These are phyloP conservation scores for Archocentrus centrarchus DNA, from an alignment of 2,113 vertebrate genomes.

Conservation along the genomic window DNA sequence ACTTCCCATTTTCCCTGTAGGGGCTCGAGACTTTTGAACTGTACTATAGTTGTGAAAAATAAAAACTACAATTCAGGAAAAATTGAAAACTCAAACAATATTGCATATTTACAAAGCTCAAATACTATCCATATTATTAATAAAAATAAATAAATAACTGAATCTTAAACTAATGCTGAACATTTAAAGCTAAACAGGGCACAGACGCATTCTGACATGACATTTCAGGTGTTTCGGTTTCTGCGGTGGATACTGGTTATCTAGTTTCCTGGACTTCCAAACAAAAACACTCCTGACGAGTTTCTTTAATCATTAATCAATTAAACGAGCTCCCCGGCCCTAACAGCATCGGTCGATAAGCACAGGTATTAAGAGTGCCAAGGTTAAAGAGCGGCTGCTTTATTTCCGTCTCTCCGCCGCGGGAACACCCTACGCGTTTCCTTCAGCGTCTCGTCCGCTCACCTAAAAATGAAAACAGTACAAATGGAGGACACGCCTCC, in stretches of 20 bases:
- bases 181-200: not conserved
- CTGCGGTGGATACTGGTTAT: not conserved
- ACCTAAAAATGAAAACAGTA: conserved; percentile 16
- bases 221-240: too few relatives aligned
- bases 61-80: not conserved
- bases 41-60: not conserved
- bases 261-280: not conserved
- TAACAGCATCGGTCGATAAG: not conserved
- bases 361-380: not conserved
- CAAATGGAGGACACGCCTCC: conserved; percentile 50
- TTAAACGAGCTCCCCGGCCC: not conserved
- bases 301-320: not conserved
- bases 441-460: not conserved
- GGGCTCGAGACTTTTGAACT: not conserved
- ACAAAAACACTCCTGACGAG: not conserved
- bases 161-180: not conserved
- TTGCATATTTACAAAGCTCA: not conserved
- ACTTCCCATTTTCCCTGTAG: too few relatives aligned
- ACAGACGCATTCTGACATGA: not conserved
- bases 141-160: not conserved
- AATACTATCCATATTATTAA: not conserved
- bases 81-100: not conserved
- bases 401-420: not conserved
- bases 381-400: not conserved
- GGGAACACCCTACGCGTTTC: not conserved